Evolutionary conservation across 2,888 invertebrate genomes (phyloP), one percentile per base, ranked within the genome.

Genomic region (Heliconius ethilla): DNA sequence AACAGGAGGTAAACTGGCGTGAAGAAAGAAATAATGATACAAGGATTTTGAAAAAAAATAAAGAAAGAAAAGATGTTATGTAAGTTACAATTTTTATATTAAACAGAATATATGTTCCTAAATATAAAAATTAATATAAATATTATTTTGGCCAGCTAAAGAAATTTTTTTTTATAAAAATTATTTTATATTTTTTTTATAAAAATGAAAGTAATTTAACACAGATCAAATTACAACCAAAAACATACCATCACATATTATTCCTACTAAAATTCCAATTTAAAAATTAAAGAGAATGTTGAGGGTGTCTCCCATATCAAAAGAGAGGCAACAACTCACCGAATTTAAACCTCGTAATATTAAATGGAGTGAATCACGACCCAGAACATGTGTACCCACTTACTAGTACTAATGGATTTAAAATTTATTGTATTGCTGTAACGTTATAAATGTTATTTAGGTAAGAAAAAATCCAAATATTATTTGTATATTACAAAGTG

Each of bases 331-430:
- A 90, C 91, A 92, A 91, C 89, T 94, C 92, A 93, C 87, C 90
- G 89, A 91, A 90, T 94, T 91, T 91, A 90, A 92, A 90, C 90
- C 92, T 94, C 94, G 87, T 94, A 93, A 94, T 90, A 92, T 94
- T 94, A 91, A 94, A 94, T 94, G 94, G 91, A 92, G 89, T 91
- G 93, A 86, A 84, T 84, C 83, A 85, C 86, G 89, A 89, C 86
- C 89, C 89, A 85, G 88, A 93, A 91, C 94, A 94, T 93, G 93
- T 94, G 94, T 92, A 93, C 89, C 89, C 85, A 87, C 86, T 85
- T 85, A 87, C 86, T 85, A 87, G 88, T 89, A 86, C 93, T 94
- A 94, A 94, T 94, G 94, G 93, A 92, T 93, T 93, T 92, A 92
- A 92, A 94, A 94, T 94, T 94, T 94, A 94, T 94, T 90, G 87